phyloP scores from a whole-genome alignment of 2,888 invertebrate genomes.

The Hypomecis atomaria region DNA sequence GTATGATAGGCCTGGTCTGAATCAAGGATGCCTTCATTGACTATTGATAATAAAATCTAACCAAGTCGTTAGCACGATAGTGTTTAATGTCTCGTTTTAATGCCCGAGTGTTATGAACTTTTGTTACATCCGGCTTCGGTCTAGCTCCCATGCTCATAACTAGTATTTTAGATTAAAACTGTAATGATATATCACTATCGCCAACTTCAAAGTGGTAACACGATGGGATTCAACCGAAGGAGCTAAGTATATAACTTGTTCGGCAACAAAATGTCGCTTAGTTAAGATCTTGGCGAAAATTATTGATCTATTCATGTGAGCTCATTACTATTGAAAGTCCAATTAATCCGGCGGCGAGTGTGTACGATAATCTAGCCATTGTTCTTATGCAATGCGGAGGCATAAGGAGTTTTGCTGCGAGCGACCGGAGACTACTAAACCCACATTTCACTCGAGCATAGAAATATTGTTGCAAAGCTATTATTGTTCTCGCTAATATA shows the following conservation, averaged over 20 bases:
- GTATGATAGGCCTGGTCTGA: constrained; percentile 28
- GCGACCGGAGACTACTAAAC: constrained; percentile 28
- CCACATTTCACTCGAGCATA: constrained; percentile 32
- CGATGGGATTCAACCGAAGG: constrained; percentile 4
- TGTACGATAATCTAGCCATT: constrained; percentile 48
- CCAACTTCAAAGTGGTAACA: constrained; percentile 11
- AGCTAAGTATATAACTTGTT: constrained; percentile 29
- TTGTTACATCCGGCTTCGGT: constrained; percentile 17
- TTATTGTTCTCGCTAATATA: constrained; percentile 33
- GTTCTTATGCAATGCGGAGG: constrained; percentile 42
- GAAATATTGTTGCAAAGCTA: constrained; percentile 30
- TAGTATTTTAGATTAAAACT: constrained; percentile 1
- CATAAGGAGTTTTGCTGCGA: constrained; percentile 38
- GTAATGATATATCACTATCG: constrained; percentile 7
- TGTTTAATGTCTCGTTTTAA: constrained; percentile 20
- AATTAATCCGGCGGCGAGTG: constrained; percentile 39
- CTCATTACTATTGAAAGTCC: constrained; percentile 45
- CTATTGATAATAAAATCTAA: constrained; percentile 25
- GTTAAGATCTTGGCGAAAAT: constrained; percentile 46
- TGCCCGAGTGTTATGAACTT: constrained; percentile 17
- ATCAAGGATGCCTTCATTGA: constrained; percentile 34
- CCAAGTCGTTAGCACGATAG: constrained; percentile 24
- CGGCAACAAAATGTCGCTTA: constrained; percentile 41
- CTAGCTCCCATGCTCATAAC: constrained; percentile 14
- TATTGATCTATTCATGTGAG: constrained; percentile 48